phyloP scores from a whole-genome alignment of 2,888 invertebrate species.

The Dryobota labecula region DNA sequence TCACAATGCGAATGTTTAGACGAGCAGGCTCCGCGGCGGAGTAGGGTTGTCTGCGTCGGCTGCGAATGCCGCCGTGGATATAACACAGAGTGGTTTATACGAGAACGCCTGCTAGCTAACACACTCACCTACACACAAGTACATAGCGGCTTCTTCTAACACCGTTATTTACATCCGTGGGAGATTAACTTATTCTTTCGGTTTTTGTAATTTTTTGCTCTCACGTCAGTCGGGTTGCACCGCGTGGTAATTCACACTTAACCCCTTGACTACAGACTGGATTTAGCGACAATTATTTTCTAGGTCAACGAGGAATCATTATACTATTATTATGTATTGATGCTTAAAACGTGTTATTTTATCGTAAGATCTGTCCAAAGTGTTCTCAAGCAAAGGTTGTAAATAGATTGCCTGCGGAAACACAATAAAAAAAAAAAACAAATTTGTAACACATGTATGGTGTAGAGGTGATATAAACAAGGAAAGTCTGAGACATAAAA shows the following conservation, averaged over 20 bases:
- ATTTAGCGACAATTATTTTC: conserved; percentile 10
- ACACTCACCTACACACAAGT: conserved; percentile 63
- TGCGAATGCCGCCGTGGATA: conserved; percentile 62
- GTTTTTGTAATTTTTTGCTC: conserved; percentile 29
- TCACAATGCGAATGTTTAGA: conserved; percentile 51
- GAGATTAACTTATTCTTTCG: conserved; percentile 41
- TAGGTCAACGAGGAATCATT: background rate
- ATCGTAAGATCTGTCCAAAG: background rate
- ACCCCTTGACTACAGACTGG: conserved; percentile 8
- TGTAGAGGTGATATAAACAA: conserved; percentile 30
- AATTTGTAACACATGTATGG: conserved; percentile 7
- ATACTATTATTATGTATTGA: background rate
- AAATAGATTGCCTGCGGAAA: background rate
- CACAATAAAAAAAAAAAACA: background rate
- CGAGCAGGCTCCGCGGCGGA: conserved; percentile 54
- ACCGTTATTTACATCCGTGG: conserved; percentile 64
- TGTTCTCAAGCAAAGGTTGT: background rate
- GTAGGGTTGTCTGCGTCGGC: conserved; percentile 58
- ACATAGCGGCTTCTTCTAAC: conserved; percentile 61
- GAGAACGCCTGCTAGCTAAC: conserved; percentile 52
- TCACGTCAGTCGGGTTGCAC: conserved; percentile 20
- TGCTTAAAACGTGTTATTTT: background rate
- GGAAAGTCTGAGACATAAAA: conserved; percentile 17
- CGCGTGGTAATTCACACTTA: conserved; percentile 13
- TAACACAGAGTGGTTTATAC: conserved; percentile 66